Conservation (phyloP, 2,888 invertebrate species). For the Ecliptopera silaceata region DNA sequence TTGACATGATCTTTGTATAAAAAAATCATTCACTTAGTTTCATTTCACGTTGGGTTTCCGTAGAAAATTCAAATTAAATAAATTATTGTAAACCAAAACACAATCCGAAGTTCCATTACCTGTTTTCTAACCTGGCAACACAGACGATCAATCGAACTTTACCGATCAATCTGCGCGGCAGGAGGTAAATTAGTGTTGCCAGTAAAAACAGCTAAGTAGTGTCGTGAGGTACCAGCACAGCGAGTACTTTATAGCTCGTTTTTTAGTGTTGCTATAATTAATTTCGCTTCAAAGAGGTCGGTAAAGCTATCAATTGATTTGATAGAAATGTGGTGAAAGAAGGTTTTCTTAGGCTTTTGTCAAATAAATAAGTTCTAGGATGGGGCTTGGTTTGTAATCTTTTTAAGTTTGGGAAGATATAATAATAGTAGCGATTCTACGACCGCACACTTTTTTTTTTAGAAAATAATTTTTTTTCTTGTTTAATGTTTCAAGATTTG, state of each 20-base stretch:
- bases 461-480: no score
- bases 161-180: slow-evolving; percentile 45
- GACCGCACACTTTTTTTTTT: no score
- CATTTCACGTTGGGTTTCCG: no score
- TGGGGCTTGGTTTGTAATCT: background rate
- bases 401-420: no score
- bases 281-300: slow-evolving; percentile 10
- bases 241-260: slow-evolving; percentile 21
- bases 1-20: no score
- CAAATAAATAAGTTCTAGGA: background rate
- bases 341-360: background rate
- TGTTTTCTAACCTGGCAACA: slow-evolving; percentile 23
- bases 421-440: no score
- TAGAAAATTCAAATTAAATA: no score
- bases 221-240: slow-evolving; percentile 30
- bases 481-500: no score
- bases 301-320: background rate
- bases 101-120: background rate
- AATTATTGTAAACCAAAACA: no score
- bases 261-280: slow-evolving; percentile 25
- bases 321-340: background rate
- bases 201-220: slow-evolving; percentile 44
- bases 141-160: slow-evolving; percentile 30
- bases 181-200: slow-evolving; percentile 54
- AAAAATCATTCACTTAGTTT: no score